Evolutionary conservation across 1,140 invertebrate species (phyloP).

Genomic region (Phortica variegata): DNA sequence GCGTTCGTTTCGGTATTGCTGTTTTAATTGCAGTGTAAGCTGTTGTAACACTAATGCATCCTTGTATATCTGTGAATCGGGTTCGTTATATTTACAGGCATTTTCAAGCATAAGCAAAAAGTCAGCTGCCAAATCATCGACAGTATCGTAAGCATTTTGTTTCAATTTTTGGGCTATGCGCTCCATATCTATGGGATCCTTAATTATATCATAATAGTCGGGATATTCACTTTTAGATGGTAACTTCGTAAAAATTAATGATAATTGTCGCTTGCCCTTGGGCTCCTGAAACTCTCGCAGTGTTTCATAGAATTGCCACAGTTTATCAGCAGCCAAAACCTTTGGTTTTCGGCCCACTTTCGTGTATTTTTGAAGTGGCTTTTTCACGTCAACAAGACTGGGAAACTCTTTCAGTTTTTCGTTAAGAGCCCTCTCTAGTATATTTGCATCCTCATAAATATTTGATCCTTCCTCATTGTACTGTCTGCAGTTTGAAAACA

Average conservation of each 20-base stretch:
- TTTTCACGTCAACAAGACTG: constrained; percentile 43
- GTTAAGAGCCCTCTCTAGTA: constrained; percentile 80
- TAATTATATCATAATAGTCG: constrained; percentile 97
- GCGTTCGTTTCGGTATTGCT: constrained; percentile 77
- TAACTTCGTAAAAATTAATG: constrained; percentile 91
- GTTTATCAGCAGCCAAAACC: constrained; percentile 66
- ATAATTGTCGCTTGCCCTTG: constrained; percentile 79
- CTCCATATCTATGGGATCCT: constrained; percentile 96
- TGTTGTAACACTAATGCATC: constrained; percentile 92
- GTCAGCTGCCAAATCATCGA: constrained; percentile 91
- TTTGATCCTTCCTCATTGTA: constrained; percentile 95
- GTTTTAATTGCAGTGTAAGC: constrained; percentile 88
- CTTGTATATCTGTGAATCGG: constrained; percentile 98
- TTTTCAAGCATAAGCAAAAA: constrained; percentile 98
- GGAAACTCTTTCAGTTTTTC: constrained; percentile 78
- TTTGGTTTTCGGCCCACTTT: constrained; percentile 41
- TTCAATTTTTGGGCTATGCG: constrained; percentile 88
- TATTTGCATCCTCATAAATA: constrained; percentile 92
- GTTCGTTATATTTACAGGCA: constrained; percentile 99
- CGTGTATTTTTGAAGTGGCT: constrained; percentile 37
- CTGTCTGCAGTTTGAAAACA: constrained; percentile 94
- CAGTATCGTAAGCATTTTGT: constrained; percentile 73
- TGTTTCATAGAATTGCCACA: constrained; percentile 85
- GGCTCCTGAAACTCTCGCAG: constrained; percentile 87
- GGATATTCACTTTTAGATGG: constrained; percentile 94